Base-by-base conservation (phyloP, 2,797 vertebrate genomes). In the Mormyrus hasselquistii region DNA sequence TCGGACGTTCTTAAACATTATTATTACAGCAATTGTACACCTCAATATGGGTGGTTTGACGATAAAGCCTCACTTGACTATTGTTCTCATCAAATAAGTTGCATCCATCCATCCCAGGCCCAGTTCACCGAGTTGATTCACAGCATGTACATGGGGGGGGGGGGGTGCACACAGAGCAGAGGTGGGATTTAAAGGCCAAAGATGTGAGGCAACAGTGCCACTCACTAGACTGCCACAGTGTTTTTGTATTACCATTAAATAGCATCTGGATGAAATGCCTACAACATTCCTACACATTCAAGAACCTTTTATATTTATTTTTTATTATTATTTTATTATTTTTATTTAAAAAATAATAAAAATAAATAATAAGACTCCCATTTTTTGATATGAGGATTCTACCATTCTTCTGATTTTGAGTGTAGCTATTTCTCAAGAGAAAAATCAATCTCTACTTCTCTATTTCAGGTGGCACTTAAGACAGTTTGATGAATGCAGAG, bases 401-500 rank as follows among this genome's bases (percentile, higher is more conserved):
- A 34, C 29, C 29, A 34, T 34, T 34, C 29, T 34, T 34, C 29
- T 34, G 29, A 34, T 34, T 34, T 34, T 34, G 29, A 79, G 4
- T 2, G 73, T 79, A 44, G 73, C 2, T 41, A 44, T 79, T 79
- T 41, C 73, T 19, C 38, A 1, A n/a, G 73, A 19, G 38, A 44
- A 79, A 79, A 19, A 79, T 79, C 4, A n/a, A 14, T 79, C 38
- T 79, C 29, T 34, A 34, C 29, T 34, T 34, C 29, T 34, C 29
- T 34, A 79, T 79, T 79, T 79, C 73, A 79, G 73, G 38, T 79
- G 76, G 19, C 22, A 12, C 22, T 25, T 49, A 10, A 87, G 91
- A 92, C 90, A 53, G 50, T 89, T 91, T 92, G 93, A 94, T 92
- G 91, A 91, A 88, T 82, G 88, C 38, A 62, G 1, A 1, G 90